Conservation (phyloP, 2,888 invertebrate species). For the Smittia aterrima region DNA sequence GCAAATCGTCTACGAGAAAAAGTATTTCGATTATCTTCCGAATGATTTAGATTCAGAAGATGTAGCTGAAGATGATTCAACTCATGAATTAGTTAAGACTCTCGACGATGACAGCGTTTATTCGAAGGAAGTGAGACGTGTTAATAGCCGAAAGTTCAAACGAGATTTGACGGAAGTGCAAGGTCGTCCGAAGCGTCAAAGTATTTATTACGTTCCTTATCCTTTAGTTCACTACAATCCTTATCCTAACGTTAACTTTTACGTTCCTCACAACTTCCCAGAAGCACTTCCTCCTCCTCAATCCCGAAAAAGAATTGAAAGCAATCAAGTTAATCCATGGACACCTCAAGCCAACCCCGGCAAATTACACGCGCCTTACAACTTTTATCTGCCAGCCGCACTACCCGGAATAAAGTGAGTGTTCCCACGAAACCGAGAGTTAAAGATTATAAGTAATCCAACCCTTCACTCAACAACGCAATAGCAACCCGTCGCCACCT, state of each 20-base stretch:
- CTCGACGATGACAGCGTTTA: background rate
- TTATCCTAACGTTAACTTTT: constrained; percentile 26
- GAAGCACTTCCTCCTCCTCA: background rate
- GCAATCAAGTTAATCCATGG: constrained; percentile 5
- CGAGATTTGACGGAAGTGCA: background rate
- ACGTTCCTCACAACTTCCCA: background rate
- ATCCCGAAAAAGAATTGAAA: background rate
- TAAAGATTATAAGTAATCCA: background rate
- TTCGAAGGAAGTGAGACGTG: constrained; percentile 8
- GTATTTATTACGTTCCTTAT: constrained; percentile 20
- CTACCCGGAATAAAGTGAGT: background rate
- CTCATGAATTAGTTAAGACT: constrained; percentile 12
- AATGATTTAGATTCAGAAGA: constrained; percentile 43
- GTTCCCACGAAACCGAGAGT: background rate
- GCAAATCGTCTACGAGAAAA: constrained; percentile 43
- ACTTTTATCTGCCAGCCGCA: constrained; percentile 25
- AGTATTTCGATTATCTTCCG: constrained; percentile 46
- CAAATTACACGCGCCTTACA: constrained; percentile 12
- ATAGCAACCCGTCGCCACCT: background rate
- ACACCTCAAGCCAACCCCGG: background rate
- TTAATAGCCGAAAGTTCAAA: constrained; percentile 14
- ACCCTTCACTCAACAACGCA: background rate
- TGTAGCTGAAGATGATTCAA: constrained; percentile 42
- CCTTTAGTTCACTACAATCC: constrained; percentile 20
- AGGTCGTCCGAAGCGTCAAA: constrained; percentile 6